Evolutionary conservation across 2,797 vertebrate genomes (phyloP).

Genomic region (Stomatorhinus walkeri): DNA sequence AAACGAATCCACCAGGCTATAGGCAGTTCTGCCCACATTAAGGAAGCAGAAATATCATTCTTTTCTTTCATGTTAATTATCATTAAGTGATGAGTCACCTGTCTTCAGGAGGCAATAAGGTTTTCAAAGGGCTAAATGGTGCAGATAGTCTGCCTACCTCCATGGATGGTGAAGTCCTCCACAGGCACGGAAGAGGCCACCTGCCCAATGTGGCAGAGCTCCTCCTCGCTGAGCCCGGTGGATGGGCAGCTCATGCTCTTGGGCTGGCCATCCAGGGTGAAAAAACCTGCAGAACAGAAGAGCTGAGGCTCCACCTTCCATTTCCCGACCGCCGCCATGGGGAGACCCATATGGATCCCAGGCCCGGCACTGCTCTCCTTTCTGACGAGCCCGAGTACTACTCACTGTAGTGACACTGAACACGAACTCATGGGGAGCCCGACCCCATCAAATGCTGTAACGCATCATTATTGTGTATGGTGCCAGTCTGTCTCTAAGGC

Average conservation of each 20-base stretch:
- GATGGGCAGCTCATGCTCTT: conserved; percentile 77
- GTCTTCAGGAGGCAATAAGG: background rate
- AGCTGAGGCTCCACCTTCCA: conserved; percentile 13
- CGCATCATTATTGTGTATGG: background rate
- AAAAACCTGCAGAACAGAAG: conserved; percentile 64
- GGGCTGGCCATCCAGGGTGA: conserved; percentile 80
- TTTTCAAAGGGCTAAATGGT: background rate
- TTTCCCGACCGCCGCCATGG: background rate
- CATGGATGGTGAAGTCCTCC: conserved; percentile 81
- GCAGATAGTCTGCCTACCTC: conserved; percentile 51
- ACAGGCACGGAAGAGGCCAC: conserved; percentile 80
- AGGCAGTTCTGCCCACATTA: too few species aligned
- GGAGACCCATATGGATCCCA: background rate
- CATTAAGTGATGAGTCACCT: background rate
- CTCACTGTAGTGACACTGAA: background rate
- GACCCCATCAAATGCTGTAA: background rate
- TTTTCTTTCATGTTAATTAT: background rate
- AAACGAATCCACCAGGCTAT: background rate
- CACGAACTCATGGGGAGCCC: background rate
- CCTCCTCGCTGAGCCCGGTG: conserved; percentile 72
- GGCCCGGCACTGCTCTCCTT: background rate
- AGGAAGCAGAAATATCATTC: background rate
- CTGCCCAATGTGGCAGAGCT: conserved; percentile 71
- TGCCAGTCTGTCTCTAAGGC: background rate
- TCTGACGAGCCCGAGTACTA: background rate